phyloP scores from a whole-genome alignment of 2,888 invertebrate genomes.

The Lithophane socia region DNA sequence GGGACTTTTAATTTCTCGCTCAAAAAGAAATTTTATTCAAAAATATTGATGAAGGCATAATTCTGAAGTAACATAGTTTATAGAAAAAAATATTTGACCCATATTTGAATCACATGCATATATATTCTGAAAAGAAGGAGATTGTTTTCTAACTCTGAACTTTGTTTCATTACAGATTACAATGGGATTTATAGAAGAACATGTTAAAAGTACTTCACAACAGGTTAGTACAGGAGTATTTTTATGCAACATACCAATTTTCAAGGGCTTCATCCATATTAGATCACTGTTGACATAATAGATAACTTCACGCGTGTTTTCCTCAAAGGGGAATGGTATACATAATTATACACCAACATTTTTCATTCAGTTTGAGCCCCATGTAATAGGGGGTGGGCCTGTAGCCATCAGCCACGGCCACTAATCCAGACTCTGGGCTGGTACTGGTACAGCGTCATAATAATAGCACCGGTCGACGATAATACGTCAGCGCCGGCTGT shows the following conservation, averaged over 20 bases:
- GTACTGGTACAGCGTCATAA: not conserved
- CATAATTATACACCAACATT: not conserved
- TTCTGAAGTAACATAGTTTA: too few species aligned
- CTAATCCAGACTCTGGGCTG: not conserved
- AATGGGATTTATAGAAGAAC: conserved; percentile 75
- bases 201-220: conserved; percentile 67
- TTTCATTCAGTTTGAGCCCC: not conserved
- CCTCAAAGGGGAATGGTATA: not conserved
- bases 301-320: not conserved
- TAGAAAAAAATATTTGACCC: too few species aligned
- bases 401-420: not conserved
- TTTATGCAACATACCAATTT: not conserved
- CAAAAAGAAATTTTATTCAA: too few species aligned
- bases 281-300: not conserved
- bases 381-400: not conserved
- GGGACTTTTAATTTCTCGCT: too few species aligned
- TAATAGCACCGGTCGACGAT: too few species aligned
- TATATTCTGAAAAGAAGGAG: too few species aligned
- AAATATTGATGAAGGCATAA: too few species aligned
- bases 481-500: too few species aligned
- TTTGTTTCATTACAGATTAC: conserved; percentile 76
- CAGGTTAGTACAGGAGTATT: conserved; percentile 61
- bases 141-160: not conserved
- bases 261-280: not conserved
- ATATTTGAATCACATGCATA: too few species aligned